phyloP scores from a whole-genome alignment of 2,113 vertebrate genomes.

The Melospiza melodia region DNA sequence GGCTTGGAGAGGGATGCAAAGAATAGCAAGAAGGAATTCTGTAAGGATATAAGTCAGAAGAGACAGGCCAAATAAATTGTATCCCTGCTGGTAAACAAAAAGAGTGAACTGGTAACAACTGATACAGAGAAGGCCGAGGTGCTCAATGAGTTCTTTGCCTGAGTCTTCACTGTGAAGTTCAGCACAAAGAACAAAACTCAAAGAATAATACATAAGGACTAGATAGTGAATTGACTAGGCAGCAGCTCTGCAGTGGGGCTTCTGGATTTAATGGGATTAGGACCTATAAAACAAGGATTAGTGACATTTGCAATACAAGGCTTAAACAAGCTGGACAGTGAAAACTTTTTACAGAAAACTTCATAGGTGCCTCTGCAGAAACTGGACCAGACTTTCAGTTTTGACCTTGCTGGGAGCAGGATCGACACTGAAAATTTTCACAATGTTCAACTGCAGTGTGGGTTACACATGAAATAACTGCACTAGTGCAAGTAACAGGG shows the following conservation, averaged over 20 bases:
- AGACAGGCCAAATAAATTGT: neutral
- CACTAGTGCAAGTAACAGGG: too few species aligned
- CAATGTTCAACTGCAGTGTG: too few species aligned
- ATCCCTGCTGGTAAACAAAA: neutral
- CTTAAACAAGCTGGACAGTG: neutral
- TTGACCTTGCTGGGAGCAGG: neutral
- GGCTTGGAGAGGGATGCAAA: neutral
- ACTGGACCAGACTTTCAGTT: neutral
- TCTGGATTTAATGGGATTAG: neutral
- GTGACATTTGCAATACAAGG: neutral
- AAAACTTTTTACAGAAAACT: neutral
- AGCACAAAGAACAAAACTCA: neutral
- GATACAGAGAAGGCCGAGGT: neutral
- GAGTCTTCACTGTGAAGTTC: neutral
- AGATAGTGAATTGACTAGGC: neutral
- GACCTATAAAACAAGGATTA: neutral
- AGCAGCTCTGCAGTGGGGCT: neutral
- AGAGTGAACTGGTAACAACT: neutral
- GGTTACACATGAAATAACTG: too few species aligned
- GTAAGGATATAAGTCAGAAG: neutral
- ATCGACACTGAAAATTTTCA: neutral
- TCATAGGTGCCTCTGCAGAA: neutral
- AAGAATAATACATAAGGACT: neutral
- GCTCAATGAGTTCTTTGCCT: neutral
- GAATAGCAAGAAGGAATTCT: neutral